These are phyloP conservation scores for Alviniconcha strummeri DNA, from an alignment of 2,888 invertebrate genomes.

Conservation along the genomic window DNA sequence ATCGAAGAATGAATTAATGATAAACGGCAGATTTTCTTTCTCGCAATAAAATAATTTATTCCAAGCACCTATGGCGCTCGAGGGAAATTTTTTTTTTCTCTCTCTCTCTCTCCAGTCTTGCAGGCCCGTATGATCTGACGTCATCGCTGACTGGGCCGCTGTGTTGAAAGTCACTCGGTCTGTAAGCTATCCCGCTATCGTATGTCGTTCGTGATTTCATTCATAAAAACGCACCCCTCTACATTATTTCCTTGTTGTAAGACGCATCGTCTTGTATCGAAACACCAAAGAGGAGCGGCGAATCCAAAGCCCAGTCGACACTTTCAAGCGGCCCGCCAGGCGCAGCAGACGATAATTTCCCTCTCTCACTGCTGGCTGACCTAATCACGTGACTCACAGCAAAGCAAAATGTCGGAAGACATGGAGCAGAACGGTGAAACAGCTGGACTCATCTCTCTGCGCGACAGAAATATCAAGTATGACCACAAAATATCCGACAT, in stretches of 20 bases:
- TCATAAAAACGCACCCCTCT: neutral
- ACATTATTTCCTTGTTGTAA: neutral
- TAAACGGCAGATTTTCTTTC: too few relatives aligned
- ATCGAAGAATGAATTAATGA: too few relatives aligned
- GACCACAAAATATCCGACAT: constrained; percentile 62
- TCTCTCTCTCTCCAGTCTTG: too few relatives aligned
- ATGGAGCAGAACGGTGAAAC: constrained; percentile 52
- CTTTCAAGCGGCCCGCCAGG: constrained; percentile 26
- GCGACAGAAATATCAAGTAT: constrained; percentile 51
- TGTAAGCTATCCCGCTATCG: too few relatives aligned
- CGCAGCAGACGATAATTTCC: constrained; percentile 23
- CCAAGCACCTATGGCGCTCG: too few relatives aligned
- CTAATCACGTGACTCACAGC: constrained; percentile 57
- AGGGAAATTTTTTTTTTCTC: too few relatives aligned
- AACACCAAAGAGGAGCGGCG: neutral
- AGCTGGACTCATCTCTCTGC: constrained; percentile 49
- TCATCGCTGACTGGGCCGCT: too few relatives aligned
- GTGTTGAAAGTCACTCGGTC: too few relatives aligned
- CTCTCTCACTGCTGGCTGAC: constrained; percentile 29
- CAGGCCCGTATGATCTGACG: too few relatives aligned
- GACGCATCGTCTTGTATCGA: too few relatives aligned
- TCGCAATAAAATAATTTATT: too few relatives aligned
- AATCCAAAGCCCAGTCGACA: neutral
- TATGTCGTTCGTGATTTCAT: too few relatives aligned
- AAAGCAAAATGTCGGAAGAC: constrained; percentile 65